Conservation (phyloP, 2,113 vertebrate species). For the Acanthisitta chloris region DNA sequence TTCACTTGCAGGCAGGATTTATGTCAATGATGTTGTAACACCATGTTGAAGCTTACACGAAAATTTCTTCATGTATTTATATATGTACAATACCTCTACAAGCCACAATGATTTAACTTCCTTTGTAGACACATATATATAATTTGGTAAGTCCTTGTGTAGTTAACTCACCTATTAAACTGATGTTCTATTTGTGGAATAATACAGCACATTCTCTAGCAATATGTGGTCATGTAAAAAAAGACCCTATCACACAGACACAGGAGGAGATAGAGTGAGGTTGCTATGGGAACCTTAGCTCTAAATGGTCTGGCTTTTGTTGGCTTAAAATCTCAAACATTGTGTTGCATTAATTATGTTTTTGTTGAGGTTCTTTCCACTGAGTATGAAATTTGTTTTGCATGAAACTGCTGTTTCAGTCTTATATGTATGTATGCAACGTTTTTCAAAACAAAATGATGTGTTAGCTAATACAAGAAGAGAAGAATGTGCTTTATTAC, state of each 20-base stretch:
- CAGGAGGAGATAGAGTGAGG: conserved; percentile 55
- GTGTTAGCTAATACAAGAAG: not conserved
- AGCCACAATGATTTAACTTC: not conserved
- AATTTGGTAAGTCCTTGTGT: not conserved
- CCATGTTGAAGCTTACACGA: not conserved
- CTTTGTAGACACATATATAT: not conserved
- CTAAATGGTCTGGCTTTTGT: conserved; percentile 61
- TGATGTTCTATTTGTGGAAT: conserved; percentile 40
- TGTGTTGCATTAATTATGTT: conserved; percentile 56
- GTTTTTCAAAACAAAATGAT: not conserved
- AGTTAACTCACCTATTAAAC: conserved; percentile 40
- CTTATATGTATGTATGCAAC: not conserved
- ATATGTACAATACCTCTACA: not conserved
- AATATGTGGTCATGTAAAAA: conserved; percentile 54
- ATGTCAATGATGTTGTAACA: not conserved
- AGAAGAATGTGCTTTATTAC: not conserved
- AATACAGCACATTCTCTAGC: conserved; percentile 44
- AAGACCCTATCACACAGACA: conserved; percentile 46
- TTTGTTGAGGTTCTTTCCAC: conserved; percentile 21
- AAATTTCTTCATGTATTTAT: not conserved
- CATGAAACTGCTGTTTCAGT: not conserved
- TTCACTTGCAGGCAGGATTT: not conserved
- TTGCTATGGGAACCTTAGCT: conserved; percentile 63
- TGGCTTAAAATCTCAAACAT: conserved; percentile 64
- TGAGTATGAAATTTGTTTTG: conserved; percentile 11